Evolutionary conservation across 2,888 invertebrate genomes (phyloP).

Genomic region (Sicus ferrugineus): DNA sequence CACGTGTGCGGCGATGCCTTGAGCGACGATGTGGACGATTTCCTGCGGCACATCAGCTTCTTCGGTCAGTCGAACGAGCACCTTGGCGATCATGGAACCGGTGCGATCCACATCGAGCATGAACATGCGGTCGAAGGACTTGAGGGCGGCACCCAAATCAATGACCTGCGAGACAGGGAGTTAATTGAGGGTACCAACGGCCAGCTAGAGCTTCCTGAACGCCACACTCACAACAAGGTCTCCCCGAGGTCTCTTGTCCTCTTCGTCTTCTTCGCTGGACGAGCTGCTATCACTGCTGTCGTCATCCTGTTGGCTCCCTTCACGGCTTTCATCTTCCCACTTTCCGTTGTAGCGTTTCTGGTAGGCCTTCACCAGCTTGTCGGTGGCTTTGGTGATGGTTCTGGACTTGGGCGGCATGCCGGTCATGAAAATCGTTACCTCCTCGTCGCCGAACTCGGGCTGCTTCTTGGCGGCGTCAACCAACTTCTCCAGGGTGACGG

Average conservation of each 20-base stretch:
- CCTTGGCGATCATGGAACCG: conserved; percentile 52
- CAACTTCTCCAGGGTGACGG: conserved; percentile 48
- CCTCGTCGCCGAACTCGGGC: conserved; percentile 51
- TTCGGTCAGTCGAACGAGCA: conserved; percentile 49
- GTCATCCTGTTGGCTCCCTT: conserved; percentile 39
- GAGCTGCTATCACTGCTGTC: conserved; percentile 40
- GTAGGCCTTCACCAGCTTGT: conserved; percentile 54
- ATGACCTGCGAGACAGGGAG: conserved; percentile 44
- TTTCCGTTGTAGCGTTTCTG: conserved; percentile 53
- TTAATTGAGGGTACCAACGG: too few relatives aligned
- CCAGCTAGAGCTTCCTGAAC: neutral
- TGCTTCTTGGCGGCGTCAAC: conserved; percentile 41
- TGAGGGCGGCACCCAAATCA: conserved; percentile 53
- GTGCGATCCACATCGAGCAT: conserved; percentile 51
- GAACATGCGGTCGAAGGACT: conserved; percentile 48
- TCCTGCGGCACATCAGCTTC: conserved; percentile 50
- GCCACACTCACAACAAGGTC: conserved; percentile 55
- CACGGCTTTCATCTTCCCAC: conserved; percentile 42
- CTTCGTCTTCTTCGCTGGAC: conserved; percentile 51
- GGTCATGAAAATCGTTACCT: conserved; percentile 57
- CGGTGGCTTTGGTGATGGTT: conserved; percentile 49
- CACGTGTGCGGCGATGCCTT: conserved; percentile 58
- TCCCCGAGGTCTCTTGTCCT: conserved; percentile 41
- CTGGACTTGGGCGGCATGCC: conserved; percentile 52
- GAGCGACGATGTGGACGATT: conserved; percentile 57